phyloP scores from a whole-genome alignment of 2,113 vertebrate genomes.

The Cephalopholis sonnerati region DNA sequence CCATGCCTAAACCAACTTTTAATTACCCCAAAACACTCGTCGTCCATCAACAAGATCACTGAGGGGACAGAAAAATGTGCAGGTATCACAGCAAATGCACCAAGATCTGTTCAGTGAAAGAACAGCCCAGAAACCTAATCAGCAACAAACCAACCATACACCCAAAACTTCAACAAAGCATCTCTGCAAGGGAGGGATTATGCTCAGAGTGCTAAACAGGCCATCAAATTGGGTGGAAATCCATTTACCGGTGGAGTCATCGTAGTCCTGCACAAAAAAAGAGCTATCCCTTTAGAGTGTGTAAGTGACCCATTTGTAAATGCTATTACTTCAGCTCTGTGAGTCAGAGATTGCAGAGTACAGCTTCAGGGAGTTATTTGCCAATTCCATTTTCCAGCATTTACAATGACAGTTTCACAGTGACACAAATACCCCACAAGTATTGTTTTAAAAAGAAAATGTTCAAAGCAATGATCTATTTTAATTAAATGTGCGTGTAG shows the following conservation, averaged over 20 bases:
- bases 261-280: constrained; percentile 39
- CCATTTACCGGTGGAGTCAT: constrained; percentile 45
- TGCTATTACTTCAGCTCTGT: constrained; percentile 45
- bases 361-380: neutral
- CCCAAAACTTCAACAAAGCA: constrained; percentile 71
- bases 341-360: constrained; percentile 48
- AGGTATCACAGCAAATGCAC: constrained; percentile 33
- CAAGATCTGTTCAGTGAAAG: constrained; percentile 10
- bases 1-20: constrained; percentile 48
- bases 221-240: constrained; percentile 53
- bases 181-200: constrained; percentile 60
- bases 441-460: neutral
- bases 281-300: constrained; percentile 23
- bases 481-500: neutral
- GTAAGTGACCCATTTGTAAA: constrained; percentile 53
- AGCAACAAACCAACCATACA: constrained; percentile 55
- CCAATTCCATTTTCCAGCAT: constrained; percentile 9
- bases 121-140: constrained; percentile 34
- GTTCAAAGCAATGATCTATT: constrained; percentile 1
- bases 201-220: constrained; percentile 42
- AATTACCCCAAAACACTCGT: constrained; percentile 60
- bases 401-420: constrained; percentile 6
- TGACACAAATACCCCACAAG: neutral
- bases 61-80: constrained; percentile 51
- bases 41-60: constrained; percentile 46